A percentile compares a stretch with the other conserved stretches of the same genome.
phyloP scores from a whole-genome alignment of 1,140 invertebrate species.

The Agraylea sexmaculata region DNA sequence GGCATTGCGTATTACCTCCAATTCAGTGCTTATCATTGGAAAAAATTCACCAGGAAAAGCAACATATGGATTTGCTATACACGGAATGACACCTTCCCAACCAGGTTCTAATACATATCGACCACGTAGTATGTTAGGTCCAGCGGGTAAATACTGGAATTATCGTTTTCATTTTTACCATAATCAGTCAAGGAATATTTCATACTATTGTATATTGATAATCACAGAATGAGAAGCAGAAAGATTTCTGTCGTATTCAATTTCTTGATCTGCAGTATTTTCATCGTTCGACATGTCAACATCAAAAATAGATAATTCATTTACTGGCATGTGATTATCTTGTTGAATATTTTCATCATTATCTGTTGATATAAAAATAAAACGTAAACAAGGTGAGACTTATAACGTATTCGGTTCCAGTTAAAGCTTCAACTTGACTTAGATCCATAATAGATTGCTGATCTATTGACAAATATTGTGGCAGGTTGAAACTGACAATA shows the following conservation, averaged over 20 bases:
- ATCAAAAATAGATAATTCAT: too few species aligned
- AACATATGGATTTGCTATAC: slow-evolving; percentile 27
- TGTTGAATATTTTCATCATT: too few species aligned
- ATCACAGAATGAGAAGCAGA: slow-evolving; percentile 16
- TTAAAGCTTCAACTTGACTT: too few species aligned
- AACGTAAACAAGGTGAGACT: too few species aligned
- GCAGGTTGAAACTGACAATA: too few species aligned
- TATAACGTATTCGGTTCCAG: too few species aligned
- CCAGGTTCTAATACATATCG: slow-evolving; percentile 30
- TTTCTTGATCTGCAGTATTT: neutral
- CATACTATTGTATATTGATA: neutral
- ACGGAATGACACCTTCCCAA: slow-evolving; percentile 29
- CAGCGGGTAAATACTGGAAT: slow-evolving; percentile 17
- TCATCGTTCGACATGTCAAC: too few species aligned
- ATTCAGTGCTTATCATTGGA: slow-evolving; percentile 29
- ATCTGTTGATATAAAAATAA: too few species aligned
- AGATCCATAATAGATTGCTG: too few species aligned
- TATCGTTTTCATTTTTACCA: neutral
- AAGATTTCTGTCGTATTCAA: slow-evolving; percentile 16
- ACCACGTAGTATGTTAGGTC: slow-evolving; percentile 25
- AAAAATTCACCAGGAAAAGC: slow-evolving; percentile 38
- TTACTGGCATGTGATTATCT: too few species aligned
- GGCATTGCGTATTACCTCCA: slow-evolving; percentile 20
- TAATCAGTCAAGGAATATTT: too few species aligned
- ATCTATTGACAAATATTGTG: too few species aligned